Evolutionary conservation across 2,888 invertebrate species (phyloP), one percentile per base, ranked within the genome.

Genomic region (Podotricha telesiphe): DNA sequence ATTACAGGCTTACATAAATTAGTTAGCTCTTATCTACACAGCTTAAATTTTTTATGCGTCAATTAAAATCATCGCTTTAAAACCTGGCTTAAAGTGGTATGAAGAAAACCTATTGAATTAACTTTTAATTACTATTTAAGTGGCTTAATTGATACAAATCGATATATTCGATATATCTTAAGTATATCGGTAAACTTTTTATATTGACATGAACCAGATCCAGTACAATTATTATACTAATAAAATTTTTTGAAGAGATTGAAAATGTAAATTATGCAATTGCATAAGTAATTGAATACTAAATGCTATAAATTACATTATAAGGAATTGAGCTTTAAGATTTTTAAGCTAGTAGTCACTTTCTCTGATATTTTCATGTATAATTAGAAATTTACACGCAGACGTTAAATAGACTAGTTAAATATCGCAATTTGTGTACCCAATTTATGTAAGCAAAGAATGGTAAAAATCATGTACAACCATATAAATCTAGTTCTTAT

Each of bases 111-210:
- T 37, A 13, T 34, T 47, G 62, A 61, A 67, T 47, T 62, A 37
- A 20, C 47, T 51, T 47, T 66, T 37, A 59, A 64, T 63, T 53
- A 22, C 48, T 8, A 19, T 51, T 48, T 20, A 56, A 71, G 61
- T 65, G 50, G 42, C 51, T 71, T 71, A 72, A 73, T 67, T 53
- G 67, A 20, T 53, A 67, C 53, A 67, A 67, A 67, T 67, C 53
- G 53, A 45, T 61, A 61, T 20, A 42, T n/a, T n/a, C n/a, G n/a
- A n/a, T n/a, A n/a, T n/a, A n/a, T n/a, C 19, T 53, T 61, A 53
- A 61, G 62, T 34, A 45, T 7, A 47, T 47, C 47, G 45, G 48
- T 62, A 17, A 42, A 59, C 42, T 22, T 42, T 59, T 22, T 45
- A 59, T 59, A n/a, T 45, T 59, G 15, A 59, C 59, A 22, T 45